phyloP scores from a whole-genome alignment of 2,797 vertebrate genomes.

The Apodemus agrarius region DNA sequence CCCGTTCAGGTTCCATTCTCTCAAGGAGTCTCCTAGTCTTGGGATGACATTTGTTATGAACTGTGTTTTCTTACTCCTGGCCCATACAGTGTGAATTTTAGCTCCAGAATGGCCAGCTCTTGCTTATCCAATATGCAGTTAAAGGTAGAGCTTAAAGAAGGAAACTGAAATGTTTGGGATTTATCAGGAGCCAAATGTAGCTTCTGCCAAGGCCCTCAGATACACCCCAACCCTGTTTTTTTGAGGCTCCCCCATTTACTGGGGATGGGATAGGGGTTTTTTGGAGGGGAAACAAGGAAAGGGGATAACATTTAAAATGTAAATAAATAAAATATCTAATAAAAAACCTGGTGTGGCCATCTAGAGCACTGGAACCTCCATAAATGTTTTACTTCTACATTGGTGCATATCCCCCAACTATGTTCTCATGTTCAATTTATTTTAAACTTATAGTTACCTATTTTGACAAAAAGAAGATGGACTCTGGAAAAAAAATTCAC shows the following conservation, averaged over 20 bases:
- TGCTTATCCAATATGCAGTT: not conserved
- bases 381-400: not conserved
- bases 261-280: no score
- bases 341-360: not conserved
- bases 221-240: not conserved
- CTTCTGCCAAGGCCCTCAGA: not conserved
- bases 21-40: not conserved
- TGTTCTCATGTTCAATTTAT: not conserved
- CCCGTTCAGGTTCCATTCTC: not conserved
- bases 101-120: not conserved
- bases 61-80: not conserved
- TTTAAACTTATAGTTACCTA: not conserved
- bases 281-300: no score
- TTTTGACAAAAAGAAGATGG: not conserved
- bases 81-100: not conserved
- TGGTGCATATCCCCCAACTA: not conserved
- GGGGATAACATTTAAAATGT: no score
- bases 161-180: not conserved
- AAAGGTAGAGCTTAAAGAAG: not conserved
- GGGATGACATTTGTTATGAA: not conserved
- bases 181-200: not conserved
- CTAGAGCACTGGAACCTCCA: not conserved
- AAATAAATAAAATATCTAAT: no score
- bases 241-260: not conserved
- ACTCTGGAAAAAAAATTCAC: conserved; percentile 27